Evolutionary conservation across 92 coral and sea anemone genomes (phyloP).

Genomic region (Porites lobata): DNA sequence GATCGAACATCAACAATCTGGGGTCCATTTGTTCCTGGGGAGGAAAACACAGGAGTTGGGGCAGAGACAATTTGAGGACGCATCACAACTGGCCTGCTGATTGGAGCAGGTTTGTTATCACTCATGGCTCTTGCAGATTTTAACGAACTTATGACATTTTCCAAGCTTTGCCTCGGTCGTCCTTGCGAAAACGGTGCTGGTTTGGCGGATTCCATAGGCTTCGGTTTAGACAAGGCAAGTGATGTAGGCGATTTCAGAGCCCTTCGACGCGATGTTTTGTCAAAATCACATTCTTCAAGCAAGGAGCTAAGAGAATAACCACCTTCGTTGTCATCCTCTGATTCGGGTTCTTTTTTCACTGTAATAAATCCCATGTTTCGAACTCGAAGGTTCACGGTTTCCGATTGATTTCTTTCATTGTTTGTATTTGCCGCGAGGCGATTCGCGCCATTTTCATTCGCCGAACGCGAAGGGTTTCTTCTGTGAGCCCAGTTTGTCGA

Average conservation of each 20-base stretch:
- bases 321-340: constrained; percentile 27
- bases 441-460: constrained; percentile 47
- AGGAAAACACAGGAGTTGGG: not conserved
- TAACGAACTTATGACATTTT: constrained; percentile 45
- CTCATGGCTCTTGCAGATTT: constrained; percentile 30
- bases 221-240: not conserved
- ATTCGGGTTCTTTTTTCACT: constrained; percentile 45
- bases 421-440: constrained; percentile 46
- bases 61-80: constrained; percentile 21
- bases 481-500: not conserved
- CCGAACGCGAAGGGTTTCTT: not conserved
- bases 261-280: not conserved
- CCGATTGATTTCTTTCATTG: not conserved
- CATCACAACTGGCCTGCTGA: not conserved
- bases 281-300: constrained; percentile 49
- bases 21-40: constrained; percentile 11
- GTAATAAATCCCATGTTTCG: constrained; percentile 38
- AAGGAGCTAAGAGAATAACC: constrained; percentile 41
- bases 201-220: constrained; percentile 5
- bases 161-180: constrained; percentile 33
- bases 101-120: not conserved
- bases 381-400: constrained; percentile 45
- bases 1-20: constrained; percentile 51
- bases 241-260: constrained; percentile 42
- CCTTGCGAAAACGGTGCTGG: not conserved